Conservation (phyloP, 1,140 invertebrate genomes). For the Aphidius ervi region DNA sequence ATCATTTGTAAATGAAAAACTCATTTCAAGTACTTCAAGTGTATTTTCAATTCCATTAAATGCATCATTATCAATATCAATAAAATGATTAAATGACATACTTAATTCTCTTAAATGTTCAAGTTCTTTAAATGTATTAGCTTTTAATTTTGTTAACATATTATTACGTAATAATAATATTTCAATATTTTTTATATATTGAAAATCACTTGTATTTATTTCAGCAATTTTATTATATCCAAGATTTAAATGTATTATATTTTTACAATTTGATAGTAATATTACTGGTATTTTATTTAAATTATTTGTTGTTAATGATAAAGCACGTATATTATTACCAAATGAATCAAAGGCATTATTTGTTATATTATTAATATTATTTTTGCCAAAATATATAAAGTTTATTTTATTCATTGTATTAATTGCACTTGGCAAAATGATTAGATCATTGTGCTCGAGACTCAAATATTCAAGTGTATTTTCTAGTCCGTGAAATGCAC, state of each 20-base stretch:
- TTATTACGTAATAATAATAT: slow-evolving; percentile 83
- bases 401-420: slow-evolving; percentile 63
- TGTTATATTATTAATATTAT: slow-evolving; percentile 62
- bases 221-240: slow-evolving; percentile 81
- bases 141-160: slow-evolving; percentile 69
- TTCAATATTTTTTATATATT: slow-evolving; percentile 77
- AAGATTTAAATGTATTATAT: slow-evolving; percentile 76
- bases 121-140: slow-evolving; percentile 66
- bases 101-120: slow-evolving; percentile 77
- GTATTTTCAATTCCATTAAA: slow-evolving; percentile 69
- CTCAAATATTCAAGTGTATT: slow-evolving; percentile 76
- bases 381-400: slow-evolving; percentile 80
- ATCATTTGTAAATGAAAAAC: slow-evolving; percentile 76
- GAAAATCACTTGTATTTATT: slow-evolving; percentile 70
- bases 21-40: slow-evolving; percentile 80
- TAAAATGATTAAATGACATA: slow-evolving; percentile 82
- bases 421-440: slow-evolving; percentile 64
- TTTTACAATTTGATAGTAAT: slow-evolving; percentile 61
- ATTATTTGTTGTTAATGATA: slow-evolving; percentile 78
- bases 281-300: slow-evolving; percentile 67
- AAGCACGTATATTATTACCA: slow-evolving; percentile 62
- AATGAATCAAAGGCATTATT: slow-evolving; percentile 58
- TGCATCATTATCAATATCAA: slow-evolving; percentile 69
- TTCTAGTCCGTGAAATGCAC: slow-evolving; percentile 67
- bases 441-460: slow-evolving; percentile 74